Percentiles rank a stretch among this genome's conserved stretches.
Conservation (phyloP, 2,797 vertebrate species). For the Ctenochaetus hawaiiensis region DNA sequence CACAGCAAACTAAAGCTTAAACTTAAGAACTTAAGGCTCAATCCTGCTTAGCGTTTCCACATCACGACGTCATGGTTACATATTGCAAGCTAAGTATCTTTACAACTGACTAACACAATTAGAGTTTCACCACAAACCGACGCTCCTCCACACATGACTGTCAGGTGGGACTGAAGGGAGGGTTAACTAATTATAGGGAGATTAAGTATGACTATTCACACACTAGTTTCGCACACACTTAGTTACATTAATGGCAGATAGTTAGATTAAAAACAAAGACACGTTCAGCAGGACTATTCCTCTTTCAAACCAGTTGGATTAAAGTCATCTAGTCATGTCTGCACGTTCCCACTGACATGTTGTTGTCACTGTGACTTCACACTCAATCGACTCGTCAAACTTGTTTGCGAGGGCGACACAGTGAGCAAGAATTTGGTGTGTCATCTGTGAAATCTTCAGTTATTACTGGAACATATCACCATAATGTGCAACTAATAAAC, state of each 20-base stretch:
- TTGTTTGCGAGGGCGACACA: conserved; percentile 27
- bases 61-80: conserved; percentile 39
- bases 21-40: conserved; percentile 47
- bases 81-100: conserved; percentile 49
- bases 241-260: background rate
- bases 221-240: background rate
- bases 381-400: conserved; percentile 45
- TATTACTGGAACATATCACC: conserved; percentile 6
- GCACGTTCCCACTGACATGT: conserved; percentile 5
- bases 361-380: conserved; percentile 18
- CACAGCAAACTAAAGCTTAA: conserved; percentile 34
- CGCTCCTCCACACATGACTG: conserved; percentile 51
- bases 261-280: conserved; percentile 21
- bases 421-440: conserved; percentile 7
- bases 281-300: conserved; percentile 10
- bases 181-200: conserved; percentile 24
- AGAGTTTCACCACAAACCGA: conserved; percentile 19
- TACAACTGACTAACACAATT: conserved; percentile 36
- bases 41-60: conserved; percentile 64
- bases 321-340: conserved; percentile 29
- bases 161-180: conserved; percentile 38
- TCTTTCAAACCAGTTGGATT: conserved; percentile 7
- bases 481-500: conserved; percentile 6
- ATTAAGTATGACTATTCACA: conserved; percentile 17
- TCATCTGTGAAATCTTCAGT: background rate